Base-by-base conservation (phyloP, 2,888 invertebrate genomes). In the Parasteatoda lunata region DNA sequence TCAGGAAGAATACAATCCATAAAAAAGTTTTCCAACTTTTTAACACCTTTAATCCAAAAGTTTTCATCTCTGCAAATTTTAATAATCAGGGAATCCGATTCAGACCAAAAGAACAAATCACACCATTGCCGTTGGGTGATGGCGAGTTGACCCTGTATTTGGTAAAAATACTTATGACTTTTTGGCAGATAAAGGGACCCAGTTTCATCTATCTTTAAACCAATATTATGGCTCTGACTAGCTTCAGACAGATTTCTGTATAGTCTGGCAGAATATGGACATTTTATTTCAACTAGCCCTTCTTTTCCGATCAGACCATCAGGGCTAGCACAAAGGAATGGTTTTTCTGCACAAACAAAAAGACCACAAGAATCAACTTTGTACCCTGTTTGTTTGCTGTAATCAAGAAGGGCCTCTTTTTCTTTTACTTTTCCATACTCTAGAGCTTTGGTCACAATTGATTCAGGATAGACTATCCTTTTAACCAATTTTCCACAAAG, bases 241-340 rank as follows among this genome's bases (percentile, higher is more conserved):
- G 13, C 48, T 48, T 71, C 71, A 47, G 48, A 9, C 45, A 71
- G 47, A 71, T 47, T 71, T 9, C n/a, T 71, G 8, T 30, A 6
- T 45, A 45, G 13, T 8, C 45, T 45, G 13, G 71, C 71, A 47
- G 71, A 71, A 9, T 48, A 71, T 48, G 71, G 49, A 47, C 71
- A 71, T 71, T 71, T 71, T 30, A 71, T 47, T 48, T 71, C 71
- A 7, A 71, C 71, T 6, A 71, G 11, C 13, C 71, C 71, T 45
- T 71, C 66, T 13, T 7, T 71, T 71, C 71, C 45, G 45, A 45
- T 30, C 30, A 30, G 30, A 30, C 30, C 30, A 30, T 30, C 30
- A 30, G 30, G 30, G 30, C 30, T 30, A 45, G 45, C 13, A 30
- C 71, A 71, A 71, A 71, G 71, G 47, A 71, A 48, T 30, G 71